phyloP scores from a whole-genome alignment of 2,888 invertebrate genomes.

The Pristionchus exspectatus region DNA sequence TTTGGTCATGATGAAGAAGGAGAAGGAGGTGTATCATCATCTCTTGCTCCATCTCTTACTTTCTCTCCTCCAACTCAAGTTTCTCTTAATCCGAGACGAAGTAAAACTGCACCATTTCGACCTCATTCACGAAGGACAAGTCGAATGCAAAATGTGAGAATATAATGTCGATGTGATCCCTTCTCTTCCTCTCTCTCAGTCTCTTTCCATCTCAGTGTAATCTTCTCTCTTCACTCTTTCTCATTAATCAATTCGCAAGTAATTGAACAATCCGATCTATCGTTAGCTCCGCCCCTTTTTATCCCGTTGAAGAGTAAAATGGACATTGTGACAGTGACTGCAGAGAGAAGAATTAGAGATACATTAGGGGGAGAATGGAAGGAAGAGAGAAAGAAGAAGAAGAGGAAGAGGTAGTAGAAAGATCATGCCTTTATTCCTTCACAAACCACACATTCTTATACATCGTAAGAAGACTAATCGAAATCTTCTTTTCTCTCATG shows the following conservation, averaged over 20 bases:
- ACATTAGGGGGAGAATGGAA: conserved; percentile 31
- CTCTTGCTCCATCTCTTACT: conserved; percentile 27
- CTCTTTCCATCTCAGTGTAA: not conserved
- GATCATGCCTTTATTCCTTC: conserved; percentile 56
- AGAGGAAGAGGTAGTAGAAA: conserved; percentile 53
- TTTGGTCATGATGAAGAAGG: not conserved
- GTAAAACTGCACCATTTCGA: conserved; percentile 38
- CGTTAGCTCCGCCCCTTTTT: no score
- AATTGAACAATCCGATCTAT: not conserved
- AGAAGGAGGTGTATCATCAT: not conserved
- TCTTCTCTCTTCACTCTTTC: not conserved
- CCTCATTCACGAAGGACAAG: conserved; percentile 64
- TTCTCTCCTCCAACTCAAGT: conserved; percentile 12
- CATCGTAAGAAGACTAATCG: conserved; percentile 64
- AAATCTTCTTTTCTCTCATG: conserved; percentile 72
- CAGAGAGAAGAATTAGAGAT: conserved; percentile 35
- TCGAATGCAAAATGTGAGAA: conserved; percentile 73
- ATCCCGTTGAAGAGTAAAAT: conserved; percentile 7
- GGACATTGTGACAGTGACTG: conserved; percentile 37
- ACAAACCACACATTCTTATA: conserved; percentile 54
- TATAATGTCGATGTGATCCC: not conserved
- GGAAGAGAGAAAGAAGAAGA: conserved; percentile 57
- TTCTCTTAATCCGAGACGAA: not conserved
- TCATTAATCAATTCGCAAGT: not conserved
- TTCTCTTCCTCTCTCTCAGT: no score